Conservation (phyloP, 2,888 invertebrate genomes). For the Punctoribates punctum region DNA sequence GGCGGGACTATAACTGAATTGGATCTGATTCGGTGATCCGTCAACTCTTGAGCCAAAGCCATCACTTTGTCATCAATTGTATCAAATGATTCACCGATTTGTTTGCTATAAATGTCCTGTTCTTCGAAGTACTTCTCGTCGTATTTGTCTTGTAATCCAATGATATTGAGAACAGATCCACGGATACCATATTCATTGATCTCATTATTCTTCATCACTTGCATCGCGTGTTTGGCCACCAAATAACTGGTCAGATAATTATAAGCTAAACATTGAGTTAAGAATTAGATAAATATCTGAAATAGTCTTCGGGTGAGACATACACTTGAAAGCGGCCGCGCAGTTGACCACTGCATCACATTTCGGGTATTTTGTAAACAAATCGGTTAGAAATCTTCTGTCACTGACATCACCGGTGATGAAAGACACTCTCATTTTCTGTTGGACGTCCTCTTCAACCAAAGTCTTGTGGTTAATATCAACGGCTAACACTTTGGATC, state of each 20-base stretch:
- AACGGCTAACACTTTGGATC: conserved; percentile 26
- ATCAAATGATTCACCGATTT: conserved; percentile 19
- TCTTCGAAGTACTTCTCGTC: conserved; percentile 37
- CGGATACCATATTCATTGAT: conserved; percentile 40
- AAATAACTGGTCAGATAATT: conserved; percentile 39
- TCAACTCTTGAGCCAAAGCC: conserved; percentile 35
- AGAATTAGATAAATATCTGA: background rate
- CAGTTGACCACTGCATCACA: conserved; percentile 40
- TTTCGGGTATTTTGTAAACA: conserved; percentile 27
- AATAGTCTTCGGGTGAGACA: background rate
- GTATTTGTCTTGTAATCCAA: conserved; percentile 32
- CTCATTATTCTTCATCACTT: conserved; percentile 38
- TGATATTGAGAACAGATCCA: conserved; percentile 39
- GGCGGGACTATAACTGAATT: conserved; percentile 37
- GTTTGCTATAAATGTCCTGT: conserved; percentile 38
- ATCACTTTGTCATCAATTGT: conserved; percentile 38
- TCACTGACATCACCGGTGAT: conserved; percentile 29
- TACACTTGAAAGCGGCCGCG: conserved; percentile 36
- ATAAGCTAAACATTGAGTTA: conserved; percentile 16
- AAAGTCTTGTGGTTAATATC: conserved; percentile 27
- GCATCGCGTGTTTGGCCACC: conserved; percentile 33
- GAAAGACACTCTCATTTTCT: conserved; percentile 20
- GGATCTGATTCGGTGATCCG: conserved; percentile 35
- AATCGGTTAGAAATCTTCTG: conserved; percentile 3
- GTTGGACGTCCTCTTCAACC: conserved; percentile 3